These are phyloP conservation scores for Eidolon helvum DNA, from an alignment of 2,113 vertebrate species.

Conservation along the genomic window DNA sequence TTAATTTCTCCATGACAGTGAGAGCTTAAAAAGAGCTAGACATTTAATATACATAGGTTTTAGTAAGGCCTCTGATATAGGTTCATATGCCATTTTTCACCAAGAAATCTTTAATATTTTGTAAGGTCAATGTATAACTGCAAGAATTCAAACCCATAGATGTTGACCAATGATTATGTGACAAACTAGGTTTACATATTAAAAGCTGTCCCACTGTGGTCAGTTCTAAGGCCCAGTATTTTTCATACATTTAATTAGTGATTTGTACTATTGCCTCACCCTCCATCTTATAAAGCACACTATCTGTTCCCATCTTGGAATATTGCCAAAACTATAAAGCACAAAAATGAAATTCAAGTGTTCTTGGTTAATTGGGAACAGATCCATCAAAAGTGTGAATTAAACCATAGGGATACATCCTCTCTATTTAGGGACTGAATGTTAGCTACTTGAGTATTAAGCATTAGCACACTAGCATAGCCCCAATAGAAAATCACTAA, in stretches of 20 bases:
- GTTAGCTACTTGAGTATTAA: background rate
- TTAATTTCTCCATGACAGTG: constrained; percentile 15
- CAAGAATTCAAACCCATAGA: background rate
- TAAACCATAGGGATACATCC: background rate
- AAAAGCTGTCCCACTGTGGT: background rate
- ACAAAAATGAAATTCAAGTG: constrained; percentile 27
- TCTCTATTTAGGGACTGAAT: background rate
- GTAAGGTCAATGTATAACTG: background rate
- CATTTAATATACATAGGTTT: background rate
- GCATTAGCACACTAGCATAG: background rate
- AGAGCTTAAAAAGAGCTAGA: background rate
- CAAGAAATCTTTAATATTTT: background rate
- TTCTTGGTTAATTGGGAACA: constrained; percentile 26
- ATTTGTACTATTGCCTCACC: background rate
- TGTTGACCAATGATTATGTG: background rate
- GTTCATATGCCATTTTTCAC: background rate
- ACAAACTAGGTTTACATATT: background rate
- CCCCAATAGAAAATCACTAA: background rate
- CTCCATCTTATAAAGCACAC: background rate
- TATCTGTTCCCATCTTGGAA: constrained; percentile 37
- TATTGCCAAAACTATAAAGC: background rate
- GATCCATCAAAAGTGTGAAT: background rate
- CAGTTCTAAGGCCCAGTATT: background rate
- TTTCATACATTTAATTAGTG: constrained; percentile 29
- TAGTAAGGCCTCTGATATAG: background rate